Evolutionary conservation across 2,113 vertebrate species (phyloP), one percentile per base, ranked within the genome.

Genomic region (Xyliphius kryptos): DNA sequence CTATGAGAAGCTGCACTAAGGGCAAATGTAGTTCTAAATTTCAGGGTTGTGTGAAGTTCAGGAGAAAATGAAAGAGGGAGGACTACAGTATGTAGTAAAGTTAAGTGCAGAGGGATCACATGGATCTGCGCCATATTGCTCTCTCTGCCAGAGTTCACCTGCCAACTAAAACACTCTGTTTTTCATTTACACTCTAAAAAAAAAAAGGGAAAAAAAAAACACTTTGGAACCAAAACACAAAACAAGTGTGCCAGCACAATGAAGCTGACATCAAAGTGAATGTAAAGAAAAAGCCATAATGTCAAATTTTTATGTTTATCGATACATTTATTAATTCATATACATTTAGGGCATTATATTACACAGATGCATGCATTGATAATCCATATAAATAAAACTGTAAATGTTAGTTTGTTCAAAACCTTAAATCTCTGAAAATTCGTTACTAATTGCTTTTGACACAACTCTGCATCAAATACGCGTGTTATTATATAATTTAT

Each of bases 81-180:
- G 53, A 40, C 44, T 20, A 22, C 50, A 63, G 20, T 41, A 52
- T 61, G 17, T 22, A 40, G 47, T 19, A 37, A 52, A 17, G 15
- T 22, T 10, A 53, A 15, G 52, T 53, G 54, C 61, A 73, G 40
- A 46, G 52, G 20, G 66, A 56, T 65, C 70, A 51, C 37, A 53
- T 41, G 74, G 74, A 83, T 78, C 81, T 85, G 86, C 79, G 80
- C 87, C 85, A 88, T 76, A 74, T 70, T 62, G 71, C 76, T 76
- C 79, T 83, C 76, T 69, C 77, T 78, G 47, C 56, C 82, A 77
- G 80, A 15, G 9, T 68, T 79, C 76, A 80, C 74, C 75, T 85
- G 83, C 82, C 88, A 89, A 83, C 63, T 75, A 83, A 86, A 90
- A 84, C 85, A 74, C 80, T 84, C 85, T 80, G 84, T 80, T 32